These are phyloP conservation scores for Hypanus sabinus DNA, from an alignment of 2,113 vertebrate species.

Conservation along the genomic window DNA sequence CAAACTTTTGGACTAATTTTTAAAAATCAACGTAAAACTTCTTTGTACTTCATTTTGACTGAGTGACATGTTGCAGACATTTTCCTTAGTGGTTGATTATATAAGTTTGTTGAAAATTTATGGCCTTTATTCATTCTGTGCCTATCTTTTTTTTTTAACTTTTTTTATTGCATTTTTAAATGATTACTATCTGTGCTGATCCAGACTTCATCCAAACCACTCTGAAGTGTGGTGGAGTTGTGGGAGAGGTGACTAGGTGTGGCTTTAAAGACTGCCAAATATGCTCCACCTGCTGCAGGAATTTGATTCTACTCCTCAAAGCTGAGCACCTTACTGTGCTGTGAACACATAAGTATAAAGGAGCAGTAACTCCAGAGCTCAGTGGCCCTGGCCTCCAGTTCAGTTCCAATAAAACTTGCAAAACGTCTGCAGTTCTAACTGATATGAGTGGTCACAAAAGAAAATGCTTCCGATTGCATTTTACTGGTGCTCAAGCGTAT, in stretches of 20 bases:
- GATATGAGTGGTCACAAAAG: neutral
- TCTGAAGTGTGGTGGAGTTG: neutral
- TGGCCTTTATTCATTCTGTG: neutral
- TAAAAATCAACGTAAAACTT: neutral
- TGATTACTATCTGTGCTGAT: neutral
- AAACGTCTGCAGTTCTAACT: neutral
- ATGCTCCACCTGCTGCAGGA: neutral
- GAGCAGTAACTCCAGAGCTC: neutral
- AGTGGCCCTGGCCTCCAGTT: neutral
- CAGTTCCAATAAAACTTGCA: neutral
- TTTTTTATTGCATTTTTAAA: no score
- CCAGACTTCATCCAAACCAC: neutral
- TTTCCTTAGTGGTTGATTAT: neutral
- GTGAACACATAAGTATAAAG: neutral
- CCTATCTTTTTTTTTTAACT: no score
- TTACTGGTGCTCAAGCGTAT: neutral
- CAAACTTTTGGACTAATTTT: neutral
- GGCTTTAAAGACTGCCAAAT: neutral
- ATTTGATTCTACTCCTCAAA: neutral
- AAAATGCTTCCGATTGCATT: no score
- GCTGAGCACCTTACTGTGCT: neutral
- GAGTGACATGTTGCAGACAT: neutral
- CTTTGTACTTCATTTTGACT: neutral
- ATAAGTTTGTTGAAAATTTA: neutral
- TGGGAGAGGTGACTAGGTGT: neutral